Evolutionary conservation across 2,113 vertebrate species (phyloP), one percentile per base, ranked within the genome.

Genomic region (Caranx ignobilis): DNA sequence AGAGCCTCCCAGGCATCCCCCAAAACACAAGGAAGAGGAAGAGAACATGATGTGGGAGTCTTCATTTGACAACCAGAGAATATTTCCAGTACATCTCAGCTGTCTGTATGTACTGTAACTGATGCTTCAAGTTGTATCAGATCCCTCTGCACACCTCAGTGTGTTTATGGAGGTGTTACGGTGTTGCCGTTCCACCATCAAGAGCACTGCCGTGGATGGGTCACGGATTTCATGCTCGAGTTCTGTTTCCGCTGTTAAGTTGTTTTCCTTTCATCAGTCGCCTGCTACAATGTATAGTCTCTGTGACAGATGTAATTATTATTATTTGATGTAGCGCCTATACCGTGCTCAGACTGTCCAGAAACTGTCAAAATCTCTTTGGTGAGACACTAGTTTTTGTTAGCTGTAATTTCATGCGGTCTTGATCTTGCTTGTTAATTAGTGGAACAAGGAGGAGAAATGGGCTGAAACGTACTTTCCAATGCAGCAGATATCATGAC

Each of bases 391-490:
- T 91, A 77, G 94, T 95, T 94, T 96, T 96, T 94, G 94, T 95
- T 94, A 75, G 79, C 94, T 95, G 93, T 96, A 95, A 96, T 97
- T 96, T 96, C 95, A 95, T 92, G 94, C 94, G 94, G 95, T 91
- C 93, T 85, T 95, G 95, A 96, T 95, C 95, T 86, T 78, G 93
- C 95, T 96, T 93, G 95, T 92, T 94, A 96, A 95, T 96, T 98
- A 96, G 96, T 95, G 92, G 88, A 95, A 94, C 95, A 95, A 95
- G 95, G 54, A 95, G 95, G 94, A 96, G 95, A 93, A 88, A 94
- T 92, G 91, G 91, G 87, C 93, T 93, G 92, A 95, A 95, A 95
- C 92, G 93, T 85, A 93, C 93, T 95, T 96, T 95, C 95, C 94
- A 95, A 94, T 87, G 91, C 93, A 82, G 91, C 93, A 93, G 91